Evolutionary conservation across 2,797 vertebrate species (phyloP), one percentile per base, ranked within the genome.

Genomic region (Emys orbicularis): DNA sequence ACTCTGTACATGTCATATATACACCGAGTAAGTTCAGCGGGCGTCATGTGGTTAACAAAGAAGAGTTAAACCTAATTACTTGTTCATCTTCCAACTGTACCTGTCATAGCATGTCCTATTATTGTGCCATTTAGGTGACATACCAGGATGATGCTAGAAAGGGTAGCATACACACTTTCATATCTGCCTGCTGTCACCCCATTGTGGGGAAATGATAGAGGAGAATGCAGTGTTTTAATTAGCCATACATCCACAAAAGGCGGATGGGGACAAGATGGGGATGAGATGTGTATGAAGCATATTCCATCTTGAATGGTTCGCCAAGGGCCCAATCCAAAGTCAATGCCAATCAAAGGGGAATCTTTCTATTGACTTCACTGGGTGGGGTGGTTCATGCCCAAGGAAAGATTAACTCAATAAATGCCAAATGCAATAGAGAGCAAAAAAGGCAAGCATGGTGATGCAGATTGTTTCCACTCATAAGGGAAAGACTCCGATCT

Each of bases 161-260:
- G 3, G 1, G 1, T 83, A 10, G 54, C 37, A 53, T 31, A 53
- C 12, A 6, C 31, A 3, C 11, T 0, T 29, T 4, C 25, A 11
- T 72, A 59, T 3, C 5, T 18, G 21, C 80, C 53, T 80, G 31
- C n/a, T 86, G 23, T 50, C 44, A 4, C 21, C 53, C 89, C 44
- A 59, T 88, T 53, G n/a, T 19, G 76, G 83, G 8, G 13, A 27
- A 5, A 65, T 52, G 59, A 25, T 47, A 81, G 86, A 81, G 27
- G 11, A 89, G 4, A 27, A 93, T 21, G 5, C 2, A 83, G 81
- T 74, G 5, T 81, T 88, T 80, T 79, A 41, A 18, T 4, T 49
- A 44, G 74, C 54, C 3, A 1, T 31, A 6, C 23, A 83, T 65
- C 72, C 31, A 15, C 57, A 37, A 65, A 49, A 16, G 29, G 11